These are phyloP conservation scores for Antitype chi DNA, from an alignment of 2,888 invertebrate genomes.

Conservation along the genomic window DNA sequence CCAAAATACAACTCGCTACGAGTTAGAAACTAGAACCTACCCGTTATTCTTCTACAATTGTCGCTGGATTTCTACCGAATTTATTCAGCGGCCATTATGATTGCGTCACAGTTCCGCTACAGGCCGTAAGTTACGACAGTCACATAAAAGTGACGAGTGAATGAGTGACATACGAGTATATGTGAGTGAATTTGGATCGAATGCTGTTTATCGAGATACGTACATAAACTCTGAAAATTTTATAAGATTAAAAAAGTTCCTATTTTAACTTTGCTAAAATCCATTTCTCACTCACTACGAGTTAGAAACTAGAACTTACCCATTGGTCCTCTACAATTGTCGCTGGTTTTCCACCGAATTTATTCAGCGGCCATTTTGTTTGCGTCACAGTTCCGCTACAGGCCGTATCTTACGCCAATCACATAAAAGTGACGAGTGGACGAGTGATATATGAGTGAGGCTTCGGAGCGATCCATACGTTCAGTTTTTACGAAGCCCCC, in stretches of 20 bases:
- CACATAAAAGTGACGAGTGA: neutral
- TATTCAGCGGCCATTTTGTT: slow-evolving; percentile 42
- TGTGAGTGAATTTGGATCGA: too few relatives aligned
- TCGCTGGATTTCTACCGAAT: slow-evolving; percentile 7
- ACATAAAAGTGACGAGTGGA: slow-evolving; percentile 73
- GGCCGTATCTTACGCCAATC: slow-evolving; percentile 58
- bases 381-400: slow-evolving; percentile 45
- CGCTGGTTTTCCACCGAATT: slow-evolving; percentile 16
- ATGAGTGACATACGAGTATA: too few relatives aligned
- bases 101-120: slow-evolving; percentile 38
- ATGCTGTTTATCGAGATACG: too few relatives aligned
- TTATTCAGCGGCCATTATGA: slow-evolving; percentile 39
- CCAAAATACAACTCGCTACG: neutral
- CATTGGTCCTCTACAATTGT: neutral
- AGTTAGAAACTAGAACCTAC: neutral
- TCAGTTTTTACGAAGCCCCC: slow-evolving; percentile 75
- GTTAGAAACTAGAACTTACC: neutral
- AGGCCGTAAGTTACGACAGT: slow-evolving; percentile 55
- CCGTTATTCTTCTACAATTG: neutral
- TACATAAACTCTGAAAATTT: neutral
- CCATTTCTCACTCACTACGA: neutral
- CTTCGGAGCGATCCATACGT: slow-evolving; percentile 73
- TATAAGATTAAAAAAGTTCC: neutral
- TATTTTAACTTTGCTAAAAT: neutral
- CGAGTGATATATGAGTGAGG: slow-evolving; percentile 79